Base-by-base conservation (phyloP, 1,140 invertebrate genomes). In the Neotoxoptera formosana region DNA sequence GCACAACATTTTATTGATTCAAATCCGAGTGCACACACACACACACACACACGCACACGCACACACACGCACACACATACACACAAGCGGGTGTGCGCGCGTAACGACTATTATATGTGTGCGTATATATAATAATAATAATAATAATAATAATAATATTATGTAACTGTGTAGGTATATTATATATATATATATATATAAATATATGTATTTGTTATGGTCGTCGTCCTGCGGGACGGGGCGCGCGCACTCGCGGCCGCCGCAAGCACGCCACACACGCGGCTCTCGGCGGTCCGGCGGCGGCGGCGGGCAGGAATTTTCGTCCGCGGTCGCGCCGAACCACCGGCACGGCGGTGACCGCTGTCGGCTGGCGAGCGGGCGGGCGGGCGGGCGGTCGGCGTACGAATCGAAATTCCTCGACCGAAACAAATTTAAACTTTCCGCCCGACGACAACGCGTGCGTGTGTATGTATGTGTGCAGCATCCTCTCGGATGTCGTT, bases 381-480 rank as follows among this genome's bases (percentile, higher is more conserved):
- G 53, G 21, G 51, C 0, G 84, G 30, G 4, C 41, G 41, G 6
- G 7, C 36, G 56, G n/a, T n/a, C 41, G 56, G n/a, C 51, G n/a
- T 83, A 76, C 30, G 36, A 91, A 91, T 76, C 48, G 56, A 91
- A 91, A 91, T 91, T 91, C 90, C 60, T 91, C 60, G 60, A n/a
- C 90, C 67, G n/a, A 81, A 91, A 91, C 90, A 51, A 91, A 91
- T 91, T 91, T 91, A 91, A 91, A 91, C 67, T 83, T 81, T 76
- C 25, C 25, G 51, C 67, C 45, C 90, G 25, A 91, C 36, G 53
- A 45, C 53, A 90, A 60, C 45, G 17, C 45, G 41, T 20, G 48
- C 17, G 48, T 48, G 41, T 48, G 47, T 48, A 9, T 48, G 47
- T 17, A 11, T 48, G 47, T 48, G 47, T 48, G 11, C 41, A 14